Conservation (phyloP, 2,888 invertebrate genomes). For the Harpagoxenus sublaevis region DNA sequence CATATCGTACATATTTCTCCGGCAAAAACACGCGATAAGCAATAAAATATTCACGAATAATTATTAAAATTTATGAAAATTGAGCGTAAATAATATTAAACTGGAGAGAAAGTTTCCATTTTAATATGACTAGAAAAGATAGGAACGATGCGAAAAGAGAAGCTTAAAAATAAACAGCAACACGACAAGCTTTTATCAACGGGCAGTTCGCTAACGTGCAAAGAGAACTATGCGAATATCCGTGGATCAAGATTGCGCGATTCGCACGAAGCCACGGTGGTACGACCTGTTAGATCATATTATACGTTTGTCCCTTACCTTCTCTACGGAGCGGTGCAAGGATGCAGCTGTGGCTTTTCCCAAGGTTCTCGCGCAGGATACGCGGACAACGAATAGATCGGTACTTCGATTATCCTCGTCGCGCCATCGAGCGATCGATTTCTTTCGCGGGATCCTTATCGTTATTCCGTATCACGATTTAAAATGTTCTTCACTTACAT, state of each 20-base stretch:
- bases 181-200: conserved; percentile 58
- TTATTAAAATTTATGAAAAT: background rate
- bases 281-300: conserved; percentile 74
- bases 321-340: conserved; percentile 71
- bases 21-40: background rate
- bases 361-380: conserved; percentile 67
- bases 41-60: background rate
- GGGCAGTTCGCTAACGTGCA: conserved; percentile 8
- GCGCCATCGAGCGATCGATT: conserved; percentile 43
- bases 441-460: conserved; percentile 43
- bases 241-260: conserved; percentile 79
- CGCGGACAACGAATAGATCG: conserved; percentile 63
- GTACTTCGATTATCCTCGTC: conserved; percentile 50
- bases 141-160: background rate
- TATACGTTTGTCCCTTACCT: conserved; percentile 80
- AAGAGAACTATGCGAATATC: conserved; percentile 62
- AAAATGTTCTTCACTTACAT: conserved; percentile 12
- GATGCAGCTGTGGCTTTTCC: conserved; percentile 77
- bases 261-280: conserved; percentile 68
- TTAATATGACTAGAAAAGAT: background rate
- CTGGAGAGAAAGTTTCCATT: background rate
- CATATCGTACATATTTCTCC: background rate
- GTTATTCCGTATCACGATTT: conserved; percentile 48
- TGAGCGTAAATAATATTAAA: background rate
- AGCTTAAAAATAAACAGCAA: background rate